Percentiles rank a stretch among this genome's conserved stretches.
phyloP scores from a whole-genome alignment of 2,888 invertebrate genomes.

The Orthosia gracilis region DNA sequence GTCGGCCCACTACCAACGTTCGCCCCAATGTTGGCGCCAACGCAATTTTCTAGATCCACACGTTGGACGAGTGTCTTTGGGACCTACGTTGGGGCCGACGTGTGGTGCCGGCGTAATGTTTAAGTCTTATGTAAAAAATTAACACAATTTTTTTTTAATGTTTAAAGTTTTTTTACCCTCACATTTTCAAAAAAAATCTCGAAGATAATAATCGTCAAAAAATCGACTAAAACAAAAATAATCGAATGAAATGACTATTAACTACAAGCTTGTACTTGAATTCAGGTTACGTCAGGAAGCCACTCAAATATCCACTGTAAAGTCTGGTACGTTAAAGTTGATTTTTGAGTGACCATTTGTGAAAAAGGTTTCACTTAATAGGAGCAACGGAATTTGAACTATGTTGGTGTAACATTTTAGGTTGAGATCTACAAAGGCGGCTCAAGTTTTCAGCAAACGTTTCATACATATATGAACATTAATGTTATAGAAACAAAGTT shows the following conservation, averaged over 20 bases:
- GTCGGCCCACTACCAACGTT: too few species aligned
- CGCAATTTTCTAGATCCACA: too few species aligned
- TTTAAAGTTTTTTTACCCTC: conserved; percentile 1
- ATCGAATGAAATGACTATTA: conserved; percentile 36
- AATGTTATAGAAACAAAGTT: conserved; percentile 25
- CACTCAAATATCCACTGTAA: neutral
- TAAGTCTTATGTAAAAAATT: neutral
- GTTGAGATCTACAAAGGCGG: neutral
- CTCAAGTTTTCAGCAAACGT: too few species aligned
- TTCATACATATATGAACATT: neutral
- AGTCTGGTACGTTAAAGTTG: neutral
- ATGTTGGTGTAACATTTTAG: neutral
- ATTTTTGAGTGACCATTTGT: conserved; percentile 2
- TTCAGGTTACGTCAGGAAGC: conserved; percentile 15
- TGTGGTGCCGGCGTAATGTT: too few species aligned
- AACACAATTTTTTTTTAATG: neutral
- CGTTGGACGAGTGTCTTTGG: too few species aligned
- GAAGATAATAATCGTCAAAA: conserved; percentile 43
- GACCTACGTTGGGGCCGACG: too few species aligned
- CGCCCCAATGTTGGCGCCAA: too few species aligned
- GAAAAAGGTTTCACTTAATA: too few species aligned
- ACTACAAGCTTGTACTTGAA: conserved; percentile 43
- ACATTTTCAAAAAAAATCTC: conserved; percentile 15
- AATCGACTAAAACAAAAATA: conserved; percentile 51
- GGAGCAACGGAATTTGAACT: neutral